Conservation (phyloP, 2,888 invertebrate species). For the Pterostichus madidus region DNA sequence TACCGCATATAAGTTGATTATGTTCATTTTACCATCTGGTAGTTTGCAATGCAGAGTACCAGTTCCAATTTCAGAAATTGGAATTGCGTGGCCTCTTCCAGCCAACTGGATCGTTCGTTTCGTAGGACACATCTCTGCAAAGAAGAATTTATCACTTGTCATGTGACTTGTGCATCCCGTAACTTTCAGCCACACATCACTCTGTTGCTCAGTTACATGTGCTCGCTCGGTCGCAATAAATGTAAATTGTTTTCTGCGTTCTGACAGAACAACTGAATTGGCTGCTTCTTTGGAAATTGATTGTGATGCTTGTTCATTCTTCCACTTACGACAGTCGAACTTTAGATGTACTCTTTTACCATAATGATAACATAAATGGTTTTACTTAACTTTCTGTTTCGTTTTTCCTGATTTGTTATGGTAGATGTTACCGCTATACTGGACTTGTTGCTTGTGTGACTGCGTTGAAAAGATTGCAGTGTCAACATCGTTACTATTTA, state of each 20-base stretch:
- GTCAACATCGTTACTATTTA: background rate
- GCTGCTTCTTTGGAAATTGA: too few relatives aligned
- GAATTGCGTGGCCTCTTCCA: background rate
- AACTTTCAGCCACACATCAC: background rate
- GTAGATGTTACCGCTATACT: too few relatives aligned
- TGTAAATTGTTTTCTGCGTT: too few relatives aligned
- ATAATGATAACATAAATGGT: background rate
- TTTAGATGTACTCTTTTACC: background rate
- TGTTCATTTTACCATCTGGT: background rate
- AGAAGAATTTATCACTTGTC: background rate
- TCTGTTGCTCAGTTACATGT: background rate
- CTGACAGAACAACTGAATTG: too few relatives aligned
- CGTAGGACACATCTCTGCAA: background rate
- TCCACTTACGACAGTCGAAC: too few relatives aligned
- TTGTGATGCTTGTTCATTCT: too few relatives aligned
- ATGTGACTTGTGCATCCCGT: background rate
- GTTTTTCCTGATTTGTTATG: too few relatives aligned
- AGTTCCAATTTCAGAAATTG: background rate
- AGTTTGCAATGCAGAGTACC: background rate
- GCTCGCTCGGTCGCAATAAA: background rate
- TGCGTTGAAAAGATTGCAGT: background rate
- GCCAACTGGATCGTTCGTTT: too few relatives aligned
- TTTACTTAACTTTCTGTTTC: background rate
- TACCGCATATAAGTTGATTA: background rate
- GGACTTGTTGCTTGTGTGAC: background rate